Evolutionary conservation across 1,140 invertebrate genomes (phyloP).

Genomic region (Zaprionus kolodkinae): DNA sequence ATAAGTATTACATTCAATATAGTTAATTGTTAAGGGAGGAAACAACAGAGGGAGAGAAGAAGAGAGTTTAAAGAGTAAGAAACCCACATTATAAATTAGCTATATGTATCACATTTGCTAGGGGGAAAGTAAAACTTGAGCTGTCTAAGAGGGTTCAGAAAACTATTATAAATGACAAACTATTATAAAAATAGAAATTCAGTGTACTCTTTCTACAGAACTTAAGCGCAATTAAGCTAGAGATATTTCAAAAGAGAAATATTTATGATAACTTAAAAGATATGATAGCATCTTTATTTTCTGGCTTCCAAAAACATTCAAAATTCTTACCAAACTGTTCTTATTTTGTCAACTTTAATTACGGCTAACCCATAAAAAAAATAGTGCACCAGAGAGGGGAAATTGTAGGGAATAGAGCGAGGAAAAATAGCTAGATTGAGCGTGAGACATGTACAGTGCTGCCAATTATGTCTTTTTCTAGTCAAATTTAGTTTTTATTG

Average conservation of each 20-base stretch:
- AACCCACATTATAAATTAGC: constrained; percentile 22
- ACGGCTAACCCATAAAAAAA: too few relatives aligned
- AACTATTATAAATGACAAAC: background rate
- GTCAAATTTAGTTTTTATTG: too few relatives aligned
- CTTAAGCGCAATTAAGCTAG: background rate
- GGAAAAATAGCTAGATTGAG: too few relatives aligned
- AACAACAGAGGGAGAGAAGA: background rate
- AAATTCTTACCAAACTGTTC: constrained; percentile 37
- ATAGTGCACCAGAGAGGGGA: too few relatives aligned
- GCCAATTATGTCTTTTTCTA: too few relatives aligned
- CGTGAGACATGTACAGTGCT: too few relatives aligned
- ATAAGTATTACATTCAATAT: constrained; percentile 44
- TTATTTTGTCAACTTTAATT: constrained; percentile 77
- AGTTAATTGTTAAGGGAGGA: constrained; percentile 23
- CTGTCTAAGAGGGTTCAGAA: background rate
- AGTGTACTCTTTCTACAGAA: background rate
- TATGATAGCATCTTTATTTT: background rate
- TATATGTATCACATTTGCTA: constrained; percentile 9
- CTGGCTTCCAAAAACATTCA: constrained; percentile 23
- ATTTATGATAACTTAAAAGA: background rate
- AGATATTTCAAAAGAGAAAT: background rate
- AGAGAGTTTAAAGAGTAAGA: background rate
- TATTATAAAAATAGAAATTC: background rate
- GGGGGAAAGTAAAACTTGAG: background rate
- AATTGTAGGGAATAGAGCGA: too few relatives aligned